Base-by-base conservation (phyloP, 2,113 vertebrate species). In the Forbesichthys papilliferus region DNA sequence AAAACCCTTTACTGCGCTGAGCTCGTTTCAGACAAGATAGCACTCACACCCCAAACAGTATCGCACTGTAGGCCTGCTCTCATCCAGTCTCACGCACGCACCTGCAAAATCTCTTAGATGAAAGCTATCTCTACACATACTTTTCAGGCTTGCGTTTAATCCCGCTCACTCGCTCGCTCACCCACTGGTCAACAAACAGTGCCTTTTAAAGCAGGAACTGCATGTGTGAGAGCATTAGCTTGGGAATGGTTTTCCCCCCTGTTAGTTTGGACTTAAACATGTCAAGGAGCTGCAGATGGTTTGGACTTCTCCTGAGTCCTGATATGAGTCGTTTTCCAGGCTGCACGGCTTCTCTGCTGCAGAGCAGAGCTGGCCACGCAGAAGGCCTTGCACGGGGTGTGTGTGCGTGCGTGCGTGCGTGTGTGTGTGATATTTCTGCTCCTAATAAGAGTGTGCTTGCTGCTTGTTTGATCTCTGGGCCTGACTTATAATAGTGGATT, bases 231-330 rank as follows among this genome's bases (percentile, higher is more conserved):
- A 79, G 52, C 67, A 67, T 67, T 71, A 71, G 66, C 83, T 75
- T 88, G 73, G 78, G 78, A 87, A 85, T 80, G 14, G 13, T 80
- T 85, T 89, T 80, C 60, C 61, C 67, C 79, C 81, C 69, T 0
- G 86, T 88, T 86, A 85, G 73, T 86, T 84, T 74, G 65, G 65
- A 79, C 81, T 74, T 83, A 89, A 91, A 88, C 82, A 81, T 87
- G 80, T 86, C 81, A 77, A 62, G 71, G 67, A 78, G 66, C 71
- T 64, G 74, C 84, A 89, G 75, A 85, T 86, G 79, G 84, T 86
- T 87, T 79, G 58, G 74, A 76, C 74, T 80, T 86, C 56, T 84
- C 48, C 69, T 79, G 76, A 81, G 69, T 69, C 77, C 47, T 75
- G 27, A 27, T 27, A 27, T 27, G 27, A 27, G 27, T 27, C 27